phyloP scores from a whole-genome alignment of 2,113 vertebrate genomes.

The Callaeas wilsoni region DNA sequence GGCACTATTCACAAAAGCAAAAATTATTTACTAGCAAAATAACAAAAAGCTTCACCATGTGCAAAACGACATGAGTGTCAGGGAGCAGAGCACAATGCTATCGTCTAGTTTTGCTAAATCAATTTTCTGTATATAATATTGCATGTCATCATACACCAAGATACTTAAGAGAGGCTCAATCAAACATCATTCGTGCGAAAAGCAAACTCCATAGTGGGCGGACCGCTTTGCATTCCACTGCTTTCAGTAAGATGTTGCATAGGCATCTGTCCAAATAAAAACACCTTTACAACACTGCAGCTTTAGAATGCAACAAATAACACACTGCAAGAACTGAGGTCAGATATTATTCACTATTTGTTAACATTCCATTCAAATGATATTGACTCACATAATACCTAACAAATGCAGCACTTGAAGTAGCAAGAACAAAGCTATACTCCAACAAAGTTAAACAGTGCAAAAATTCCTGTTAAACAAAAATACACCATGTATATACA shows the following conservation, averaged over 20 bases:
- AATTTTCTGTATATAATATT: not conserved
- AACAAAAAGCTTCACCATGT: not conserved
- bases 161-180: not conserved
- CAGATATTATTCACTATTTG: slow-evolving; percentile 13
- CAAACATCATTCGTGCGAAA: not conserved
- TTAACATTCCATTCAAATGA: slow-evolving; percentile 32
- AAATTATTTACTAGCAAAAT: not conserved
- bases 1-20: slow-evolving; percentile 9
- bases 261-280: not conserved
- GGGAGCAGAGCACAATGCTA: not conserved
- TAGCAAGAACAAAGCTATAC: slow-evolving; percentile 25
- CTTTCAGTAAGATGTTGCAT: not conserved
- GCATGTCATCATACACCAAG: not conserved
- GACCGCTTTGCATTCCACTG: not conserved
- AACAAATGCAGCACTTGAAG: slow-evolving; percentile 20
- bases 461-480: slow-evolving; percentile 26
- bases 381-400: not conserved
- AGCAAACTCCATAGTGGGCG: not conserved
- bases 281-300: slow-evolving; percentile 25
- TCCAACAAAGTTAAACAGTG: slow-evolving; percentile 15
- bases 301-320: not conserved
- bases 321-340: not conserved
- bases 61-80: not conserved
- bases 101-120: not conserved
- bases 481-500: slow-evolving; percentile 40